A percentile compares a stretch with the other conserved stretches of the same genome.
Evolutionary conservation across 2,113 vertebrate species (phyloP).

Genomic region (Cranoglanis bouderius): DNA sequence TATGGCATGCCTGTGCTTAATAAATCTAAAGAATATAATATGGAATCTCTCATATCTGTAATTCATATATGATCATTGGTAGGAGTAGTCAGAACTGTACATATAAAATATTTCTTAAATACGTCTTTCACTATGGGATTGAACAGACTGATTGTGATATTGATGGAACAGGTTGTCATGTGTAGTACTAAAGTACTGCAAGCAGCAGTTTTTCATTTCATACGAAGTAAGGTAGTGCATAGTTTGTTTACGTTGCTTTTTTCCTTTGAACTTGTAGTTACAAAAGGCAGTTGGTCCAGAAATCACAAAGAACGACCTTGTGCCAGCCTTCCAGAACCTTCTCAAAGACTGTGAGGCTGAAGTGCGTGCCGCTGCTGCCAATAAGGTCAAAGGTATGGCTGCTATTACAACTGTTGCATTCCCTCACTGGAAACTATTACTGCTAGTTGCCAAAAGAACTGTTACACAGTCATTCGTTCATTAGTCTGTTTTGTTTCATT

Average conservation of each 20-base stretch:
- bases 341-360: conserved; percentile 91
- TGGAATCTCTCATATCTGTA: too few relatives aligned
- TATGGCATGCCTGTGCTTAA: too few relatives aligned
- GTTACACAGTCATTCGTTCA: background rate
- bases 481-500: background rate
- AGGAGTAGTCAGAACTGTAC: too few relatives aligned
- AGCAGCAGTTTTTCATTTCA: too few relatives aligned
- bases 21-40: too few relatives aligned
- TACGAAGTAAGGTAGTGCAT: background rate
- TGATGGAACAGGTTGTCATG: too few relatives aligned
- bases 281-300: conserved; percentile 89
- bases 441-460: background rate
- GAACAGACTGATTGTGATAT: too few relatives aligned
- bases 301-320: conserved; percentile 87
- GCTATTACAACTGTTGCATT: background rate
- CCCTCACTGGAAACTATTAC: background rate
- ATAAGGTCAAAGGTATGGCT: conserved; percentile 86
- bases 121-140: too few relatives aligned
- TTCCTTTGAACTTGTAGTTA: conserved; percentile 69
- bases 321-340: conserved; percentile 89
- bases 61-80: too few relatives aligned
- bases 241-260: background rate
- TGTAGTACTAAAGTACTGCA: too few relatives aligned
- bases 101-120: too few relatives aligned
- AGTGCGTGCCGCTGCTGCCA: conserved; percentile 88